A percentile compares a stretch with the other conserved stretches of the same genome.
Conservation (phyloP, 2,113 vertebrate species). For the Poicephalus meyeri region DNA sequence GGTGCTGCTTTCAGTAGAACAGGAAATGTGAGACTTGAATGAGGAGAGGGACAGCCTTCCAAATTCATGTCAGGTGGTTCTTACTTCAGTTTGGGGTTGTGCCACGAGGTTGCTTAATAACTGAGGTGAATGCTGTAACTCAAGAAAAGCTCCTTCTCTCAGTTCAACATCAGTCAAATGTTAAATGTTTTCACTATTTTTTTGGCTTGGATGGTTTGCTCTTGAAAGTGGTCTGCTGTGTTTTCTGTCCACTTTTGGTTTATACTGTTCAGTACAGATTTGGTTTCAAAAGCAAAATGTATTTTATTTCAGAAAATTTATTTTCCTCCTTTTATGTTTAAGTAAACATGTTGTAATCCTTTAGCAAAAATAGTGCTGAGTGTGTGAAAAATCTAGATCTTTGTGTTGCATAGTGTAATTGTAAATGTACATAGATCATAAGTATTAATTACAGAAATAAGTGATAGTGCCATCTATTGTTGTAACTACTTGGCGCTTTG, state of each 20-base stretch:
- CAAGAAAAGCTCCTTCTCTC: not conserved
- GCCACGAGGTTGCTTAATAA: not conserved
- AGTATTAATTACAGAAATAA: not conserved
- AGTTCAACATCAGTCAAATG: not conserved
- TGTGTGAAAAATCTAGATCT: not conserved
- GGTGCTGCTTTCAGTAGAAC: conserved; percentile 4
- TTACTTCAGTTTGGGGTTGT: not conserved
- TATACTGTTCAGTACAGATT: not conserved
- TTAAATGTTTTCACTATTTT: not conserved
- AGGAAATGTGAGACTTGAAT: conserved; percentile 1
- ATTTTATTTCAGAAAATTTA: not conserved
- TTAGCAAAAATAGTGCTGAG: not conserved
- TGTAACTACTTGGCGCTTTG: not conserved
- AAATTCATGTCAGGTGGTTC: not conserved
- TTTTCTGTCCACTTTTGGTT: not conserved
- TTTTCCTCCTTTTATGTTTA: not conserved
- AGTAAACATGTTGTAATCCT: not conserved
- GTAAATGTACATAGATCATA: not conserved
- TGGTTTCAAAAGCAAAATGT: not conserved
- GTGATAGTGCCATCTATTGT: not conserved
- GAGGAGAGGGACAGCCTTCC: not conserved
- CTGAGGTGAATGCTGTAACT: not conserved
- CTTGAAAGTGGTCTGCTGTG: not conserved
- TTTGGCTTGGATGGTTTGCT: not conserved
- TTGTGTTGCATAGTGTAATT: not conserved